phyloP scores from a whole-genome alignment of 2,113 vertebrate species.

The Dendropsophus ebraccatus region DNA sequence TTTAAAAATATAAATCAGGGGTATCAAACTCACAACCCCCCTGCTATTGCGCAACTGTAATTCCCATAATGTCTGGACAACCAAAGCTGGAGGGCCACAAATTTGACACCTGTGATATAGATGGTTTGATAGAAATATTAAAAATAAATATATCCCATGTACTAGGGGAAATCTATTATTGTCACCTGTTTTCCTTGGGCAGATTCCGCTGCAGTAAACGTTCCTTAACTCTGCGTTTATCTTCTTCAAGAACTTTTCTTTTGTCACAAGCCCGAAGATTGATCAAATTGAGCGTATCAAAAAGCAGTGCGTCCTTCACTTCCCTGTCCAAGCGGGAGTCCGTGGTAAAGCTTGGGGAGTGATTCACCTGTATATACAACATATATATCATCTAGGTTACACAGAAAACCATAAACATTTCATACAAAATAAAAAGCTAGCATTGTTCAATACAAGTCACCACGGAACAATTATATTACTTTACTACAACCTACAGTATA shows the following conservation, averaged over 20 bases:
- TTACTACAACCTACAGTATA: not conserved
- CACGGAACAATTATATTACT: not conserved
- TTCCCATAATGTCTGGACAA: too few species aligned
- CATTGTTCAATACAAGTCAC: not conserved
- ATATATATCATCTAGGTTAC: not conserved
- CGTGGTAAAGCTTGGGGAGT: slow-evolving; percentile 79
- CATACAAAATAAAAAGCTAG: not conserved
- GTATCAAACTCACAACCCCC: too few species aligned
- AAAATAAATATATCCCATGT: not conserved
- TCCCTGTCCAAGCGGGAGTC: slow-evolving; percentile 75
- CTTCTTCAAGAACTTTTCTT: slow-evolving; percentile 74
- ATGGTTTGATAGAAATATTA: not conserved
- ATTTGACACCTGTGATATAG: too few species aligned
- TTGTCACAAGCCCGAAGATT: slow-evolving; percentile 72
- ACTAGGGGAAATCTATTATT: not conserved
- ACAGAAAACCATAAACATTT: not conserved
- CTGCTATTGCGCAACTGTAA: too few species aligned
- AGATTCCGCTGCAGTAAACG: slow-evolving; percentile 68
- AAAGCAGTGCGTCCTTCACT: slow-evolving; percentile 78
- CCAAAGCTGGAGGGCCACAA: too few species aligned
- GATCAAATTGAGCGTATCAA: slow-evolving; percentile 74
- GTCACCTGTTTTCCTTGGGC: slow-evolving; percentile 66
- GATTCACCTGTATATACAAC: slow-evolving; percentile 74
- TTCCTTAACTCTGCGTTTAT: slow-evolving; percentile 72
- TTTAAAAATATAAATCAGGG: too few species aligned